A percentile compares a stretch with the other conserved stretches of the same genome.
Evolutionary conservation across 2,113 vertebrate species (phyloP).

Genomic region (Capreolus pygargus): DNA sequence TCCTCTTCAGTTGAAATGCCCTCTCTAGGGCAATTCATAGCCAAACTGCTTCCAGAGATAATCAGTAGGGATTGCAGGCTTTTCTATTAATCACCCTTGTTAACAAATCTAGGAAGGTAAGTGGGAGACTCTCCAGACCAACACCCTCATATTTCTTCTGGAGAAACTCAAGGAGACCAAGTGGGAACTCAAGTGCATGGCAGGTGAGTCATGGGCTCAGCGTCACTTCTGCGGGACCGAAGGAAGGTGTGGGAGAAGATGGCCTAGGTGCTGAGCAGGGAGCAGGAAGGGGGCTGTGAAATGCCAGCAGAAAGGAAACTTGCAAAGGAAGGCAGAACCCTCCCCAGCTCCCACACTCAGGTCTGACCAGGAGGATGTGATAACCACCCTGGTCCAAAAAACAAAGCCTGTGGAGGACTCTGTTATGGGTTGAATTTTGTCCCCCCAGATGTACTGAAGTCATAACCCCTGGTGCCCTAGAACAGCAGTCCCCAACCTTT

Average conservation of each 20-base stretch:
- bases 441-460: background rate
- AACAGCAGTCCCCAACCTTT: background rate
- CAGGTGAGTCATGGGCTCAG: too few species aligned
- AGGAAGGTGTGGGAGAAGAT: background rate
- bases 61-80: fast-evolving
- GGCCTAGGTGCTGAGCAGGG: background rate
- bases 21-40: background rate
- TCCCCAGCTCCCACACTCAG: too few species aligned
- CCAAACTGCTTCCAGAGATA: background rate
- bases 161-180: background rate
- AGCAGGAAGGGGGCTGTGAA: fast-evolving
- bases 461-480: background rate
- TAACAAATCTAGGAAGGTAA: background rate
- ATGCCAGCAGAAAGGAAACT: background rate
- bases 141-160: background rate
- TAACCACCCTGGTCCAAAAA: background rate
- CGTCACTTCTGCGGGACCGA: background rate
- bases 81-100: background rate
- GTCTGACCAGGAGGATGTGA: too few species aligned
- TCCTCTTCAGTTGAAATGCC: background rate
- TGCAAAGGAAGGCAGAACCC: too few species aligned
- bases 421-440: background rate
- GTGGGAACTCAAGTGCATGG: background rate
- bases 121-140: background rate
- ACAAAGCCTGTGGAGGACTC: background rate